Percentiles rank a stretch among this genome's conserved stretches.
phyloP scores from a whole-genome alignment of 2,113 vertebrate genomes.

The Calyptommatus sinebrachiatus region DNA sequence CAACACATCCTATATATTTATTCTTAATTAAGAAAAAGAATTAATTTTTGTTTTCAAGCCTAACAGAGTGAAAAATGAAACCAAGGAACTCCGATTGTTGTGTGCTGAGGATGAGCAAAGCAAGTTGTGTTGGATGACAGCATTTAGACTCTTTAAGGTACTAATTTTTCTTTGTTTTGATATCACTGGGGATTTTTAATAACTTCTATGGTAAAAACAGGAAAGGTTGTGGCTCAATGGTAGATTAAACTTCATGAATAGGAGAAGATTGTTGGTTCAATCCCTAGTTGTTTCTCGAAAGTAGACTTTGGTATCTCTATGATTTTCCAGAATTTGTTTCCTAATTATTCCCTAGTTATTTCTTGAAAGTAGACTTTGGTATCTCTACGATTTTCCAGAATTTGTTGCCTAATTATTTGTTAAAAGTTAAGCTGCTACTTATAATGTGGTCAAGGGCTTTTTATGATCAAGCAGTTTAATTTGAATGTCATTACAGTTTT shows the following conservation, averaged over 20 bases:
- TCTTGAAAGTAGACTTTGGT: no score
- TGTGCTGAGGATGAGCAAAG: constrained; percentile 94
- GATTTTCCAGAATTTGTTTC: background rate
- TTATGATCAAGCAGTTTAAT: background rate
- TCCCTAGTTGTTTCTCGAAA: no score
- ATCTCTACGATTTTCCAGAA: background rate
- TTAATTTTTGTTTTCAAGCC: constrained; percentile 71
- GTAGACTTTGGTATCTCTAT: no score
- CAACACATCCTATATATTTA: no score
- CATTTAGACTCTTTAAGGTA: constrained; percentile 97
- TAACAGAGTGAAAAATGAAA: constrained; percentile 84
- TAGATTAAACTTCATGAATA: no score
- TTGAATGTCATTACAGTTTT: background rate
- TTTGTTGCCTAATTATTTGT: background rate
- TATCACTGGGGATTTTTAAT: no score
- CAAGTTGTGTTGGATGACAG: constrained; percentile 91
- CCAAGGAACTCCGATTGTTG: constrained; percentile 88
- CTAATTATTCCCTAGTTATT: background rate
- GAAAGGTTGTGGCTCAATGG: no score
- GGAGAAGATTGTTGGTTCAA: no score
- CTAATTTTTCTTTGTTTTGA: background rate
- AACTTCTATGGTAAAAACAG: background rate
- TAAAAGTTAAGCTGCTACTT: no score
- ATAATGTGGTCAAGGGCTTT: background rate
- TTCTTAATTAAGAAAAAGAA: no score